Percentiles rank a stretch among this genome's conserved stretches.
These are phyloP conservation scores for Copidosoma floridanum DNA, from an alignment of 1,140 invertebrate species.

Conservation along the genomic window DNA sequence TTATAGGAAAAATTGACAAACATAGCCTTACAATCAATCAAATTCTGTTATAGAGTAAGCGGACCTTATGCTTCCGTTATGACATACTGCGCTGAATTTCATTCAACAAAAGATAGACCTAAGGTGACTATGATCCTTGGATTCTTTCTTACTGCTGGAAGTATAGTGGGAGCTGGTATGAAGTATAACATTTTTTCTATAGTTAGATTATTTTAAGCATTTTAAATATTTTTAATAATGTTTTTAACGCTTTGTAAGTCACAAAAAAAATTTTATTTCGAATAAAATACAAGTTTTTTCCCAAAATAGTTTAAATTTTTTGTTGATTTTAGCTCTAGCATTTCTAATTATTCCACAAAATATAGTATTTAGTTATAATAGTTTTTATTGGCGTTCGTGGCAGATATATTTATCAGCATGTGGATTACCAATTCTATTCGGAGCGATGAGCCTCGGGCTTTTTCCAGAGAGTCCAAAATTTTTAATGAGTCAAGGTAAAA, in stretches of 20 bases:
- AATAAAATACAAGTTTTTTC: too few relatives aligned
- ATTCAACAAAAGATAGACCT: conserved; percentile 62
- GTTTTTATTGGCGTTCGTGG: conserved; percentile 66
- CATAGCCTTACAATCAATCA: too few relatives aligned
- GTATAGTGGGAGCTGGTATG: conserved; percentile 48
- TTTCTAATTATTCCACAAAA: conserved; percentile 57
- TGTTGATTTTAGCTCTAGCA: conserved; percentile 48
- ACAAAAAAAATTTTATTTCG: background rate
- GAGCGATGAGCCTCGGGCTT: conserved; percentile 63
- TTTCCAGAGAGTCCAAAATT: conserved; percentile 83
- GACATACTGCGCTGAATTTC: conserved; percentile 69
- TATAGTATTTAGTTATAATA: conserved; percentile 41
- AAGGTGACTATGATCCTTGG: conserved; percentile 60
- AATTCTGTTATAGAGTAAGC: conserved; percentile 60
- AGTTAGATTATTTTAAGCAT: too few relatives aligned
- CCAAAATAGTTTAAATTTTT: background rate
- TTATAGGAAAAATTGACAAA: too few relatives aligned
- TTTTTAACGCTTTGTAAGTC: background rate
- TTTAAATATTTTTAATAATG: background rate
- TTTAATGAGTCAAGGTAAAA: conserved; percentile 70
- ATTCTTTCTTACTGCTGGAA: conserved; percentile 52
- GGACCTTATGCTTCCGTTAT: conserved; percentile 72
- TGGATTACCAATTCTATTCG: conserved; percentile 65
- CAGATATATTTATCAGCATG: conserved; percentile 70
- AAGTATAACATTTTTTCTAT: background rate